Percentiles rank a stretch among this genome's conserved stretches.
phyloP scores from a whole-genome alignment of 2,888 invertebrate species.

The Cancer borealis region DNA sequence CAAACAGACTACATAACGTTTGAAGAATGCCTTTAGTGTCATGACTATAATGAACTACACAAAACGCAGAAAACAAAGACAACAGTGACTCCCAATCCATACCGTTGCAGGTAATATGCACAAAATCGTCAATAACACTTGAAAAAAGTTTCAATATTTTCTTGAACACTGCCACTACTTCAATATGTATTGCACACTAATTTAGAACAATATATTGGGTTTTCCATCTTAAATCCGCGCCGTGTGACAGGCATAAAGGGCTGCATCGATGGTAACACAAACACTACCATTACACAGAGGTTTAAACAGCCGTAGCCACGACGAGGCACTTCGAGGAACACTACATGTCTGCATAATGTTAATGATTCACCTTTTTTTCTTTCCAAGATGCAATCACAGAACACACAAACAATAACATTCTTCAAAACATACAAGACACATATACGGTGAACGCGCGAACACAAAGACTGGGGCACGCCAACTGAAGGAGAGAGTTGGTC shows the following conservation, averaged over 20 bases:
- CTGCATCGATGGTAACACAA: background rate
- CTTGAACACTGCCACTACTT: background rate
- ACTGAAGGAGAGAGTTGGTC: slow-evolving; percentile 27
- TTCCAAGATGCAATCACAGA: background rate
- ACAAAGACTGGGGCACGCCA: background rate
- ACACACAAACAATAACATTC: background rate
- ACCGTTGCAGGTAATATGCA: background rate
- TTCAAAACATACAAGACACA: background rate
- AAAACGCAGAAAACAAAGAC: background rate
- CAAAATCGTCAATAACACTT: background rate
- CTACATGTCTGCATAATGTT: background rate
- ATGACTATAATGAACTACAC: background rate
- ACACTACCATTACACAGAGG: background rate
- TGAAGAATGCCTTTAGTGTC: too few relatives aligned
- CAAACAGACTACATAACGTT: background rate
- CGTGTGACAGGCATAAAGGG: background rate
- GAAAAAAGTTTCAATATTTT: background rate
- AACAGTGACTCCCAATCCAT: background rate
- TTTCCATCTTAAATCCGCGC: background rate
- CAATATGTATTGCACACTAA: background rate
- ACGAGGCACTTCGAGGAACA: background rate
- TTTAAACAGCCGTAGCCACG: background rate
- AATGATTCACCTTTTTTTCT: background rate
- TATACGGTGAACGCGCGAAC: slow-evolving; percentile 2
- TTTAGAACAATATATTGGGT: background rate